Base-by-base conservation (phyloP, 2,113 vertebrate genomes). In the Petrocephalus zakoni region DNA sequence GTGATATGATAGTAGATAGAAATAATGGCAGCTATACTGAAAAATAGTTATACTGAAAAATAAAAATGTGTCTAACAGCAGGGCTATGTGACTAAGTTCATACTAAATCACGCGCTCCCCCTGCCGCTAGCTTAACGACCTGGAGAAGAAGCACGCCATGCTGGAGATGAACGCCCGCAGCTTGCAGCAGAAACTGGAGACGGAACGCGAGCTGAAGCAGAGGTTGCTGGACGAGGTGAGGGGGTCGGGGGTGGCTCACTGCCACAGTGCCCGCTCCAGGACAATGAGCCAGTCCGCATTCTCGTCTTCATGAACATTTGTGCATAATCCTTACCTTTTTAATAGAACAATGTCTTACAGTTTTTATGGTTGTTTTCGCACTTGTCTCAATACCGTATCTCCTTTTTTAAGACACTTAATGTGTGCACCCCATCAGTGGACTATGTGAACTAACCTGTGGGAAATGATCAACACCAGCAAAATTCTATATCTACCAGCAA, bases 101-200 rank as follows among this genome's bases (percentile, higher is more conserved):
- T 68, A 68, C 10, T 68, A 68, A 58, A 25, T 37, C 2, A 15
- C 29, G 49, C 47, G 9, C n/a, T 1, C 46, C 2, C 10, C 61
- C 55, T 47, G 37, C 52, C 37, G 4, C 56, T 82, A 99, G 98
- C 93, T 99, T 87, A 97, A 95, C 58, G 98, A 99, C 92, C 94
- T 99, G 94, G 98, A 99, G 94, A 99, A 99, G 96, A 99, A 99
- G 91, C 98, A 99, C 0, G 94, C 98, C 88, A 99, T 99, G 98
- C 94, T 99, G 91, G 98, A 99, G 92, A 98, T 99, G 98, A 99
- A 99, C 0, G 96, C 98, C 9, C 97, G 96, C 87, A 99, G 98
- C 92, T 94, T 99, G 90, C 98, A 99, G 90, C 98, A 99, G 93
- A 99, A 99, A 90, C 95, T 99, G 85, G 98, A 99, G 94, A 97